Evolutionary conservation across 2,113 vertebrate genomes (phyloP).

Genomic region (Lophotis ruficrista): DNA sequence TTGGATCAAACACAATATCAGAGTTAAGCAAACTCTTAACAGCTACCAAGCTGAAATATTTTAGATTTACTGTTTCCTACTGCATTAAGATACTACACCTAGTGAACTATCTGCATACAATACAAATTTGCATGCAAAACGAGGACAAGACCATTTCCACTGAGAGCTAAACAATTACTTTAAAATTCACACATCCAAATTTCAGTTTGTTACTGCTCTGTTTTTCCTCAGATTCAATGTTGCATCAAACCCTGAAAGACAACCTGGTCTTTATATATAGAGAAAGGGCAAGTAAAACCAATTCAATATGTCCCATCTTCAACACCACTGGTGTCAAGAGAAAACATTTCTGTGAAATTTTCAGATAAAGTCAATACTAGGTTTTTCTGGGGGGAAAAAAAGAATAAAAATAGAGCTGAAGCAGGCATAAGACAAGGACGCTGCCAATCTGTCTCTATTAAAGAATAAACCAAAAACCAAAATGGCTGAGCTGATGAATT

Average conservation of each 20-base stretch:
- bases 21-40: background rate
- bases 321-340: background rate
- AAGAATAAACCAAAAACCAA: background rate
- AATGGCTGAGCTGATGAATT: background rate
- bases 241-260: background rate
- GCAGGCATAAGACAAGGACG: background rate
- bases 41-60: background rate
- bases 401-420: background rate
- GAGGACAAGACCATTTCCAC: background rate
- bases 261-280: background rate
- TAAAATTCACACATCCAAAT: background rate
- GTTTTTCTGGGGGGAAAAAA: background rate
- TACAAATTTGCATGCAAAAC: background rate
- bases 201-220: background rate
- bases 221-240: background rate
- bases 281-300: background rate
- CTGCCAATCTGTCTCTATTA: background rate
- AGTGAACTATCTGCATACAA: background rate
- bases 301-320: background rate
- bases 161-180: background rate
- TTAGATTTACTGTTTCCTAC: background rate
- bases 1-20: background rate
- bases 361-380: background rate
- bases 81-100: background rate
- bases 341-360: background rate